Percentiles rank a stretch among this genome's conserved stretches.
These are phyloP conservation scores for Euphonia xanthogaster DNA, from an alignment of 2,797 vertebrate genomes.

Conservation along the genomic window DNA sequence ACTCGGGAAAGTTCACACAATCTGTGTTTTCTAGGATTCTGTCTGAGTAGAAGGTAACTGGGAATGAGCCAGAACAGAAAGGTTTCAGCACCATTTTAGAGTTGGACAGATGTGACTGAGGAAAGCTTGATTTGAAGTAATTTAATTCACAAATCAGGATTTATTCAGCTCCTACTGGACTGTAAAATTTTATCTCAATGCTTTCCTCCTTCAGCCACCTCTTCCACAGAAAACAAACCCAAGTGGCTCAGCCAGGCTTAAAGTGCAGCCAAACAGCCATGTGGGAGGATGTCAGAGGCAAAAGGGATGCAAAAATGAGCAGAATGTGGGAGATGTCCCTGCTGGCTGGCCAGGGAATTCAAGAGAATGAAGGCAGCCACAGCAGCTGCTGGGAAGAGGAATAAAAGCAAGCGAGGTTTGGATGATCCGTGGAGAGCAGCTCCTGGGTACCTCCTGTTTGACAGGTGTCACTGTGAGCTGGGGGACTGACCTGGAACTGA, in stretches of 20 bases:
- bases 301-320: not conserved
- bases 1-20: not conserved
- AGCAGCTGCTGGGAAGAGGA: not conserved
- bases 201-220: not conserved
- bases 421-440: not conserved
- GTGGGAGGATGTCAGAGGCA: not conserved
- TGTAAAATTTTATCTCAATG: not conserved
- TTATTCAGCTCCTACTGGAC: not conserved
- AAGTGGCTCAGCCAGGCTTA: not conserved
- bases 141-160: not conserved
- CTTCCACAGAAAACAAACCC: not conserved
- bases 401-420: not conserved
- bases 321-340: not conserved
- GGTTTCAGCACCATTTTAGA: not conserved
- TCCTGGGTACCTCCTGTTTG: not conserved
- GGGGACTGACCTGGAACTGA: not conserved
- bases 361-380: not conserved
- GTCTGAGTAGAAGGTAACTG: not conserved
- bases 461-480: not conserved
- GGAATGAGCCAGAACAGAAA: not conserved
- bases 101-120: not conserved
- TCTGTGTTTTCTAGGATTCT: not conserved
- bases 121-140: not conserved
- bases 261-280: not conserved
- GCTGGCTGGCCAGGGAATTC: not conserved